These are phyloP conservation scores for Eremobia ochroleuca DNA, from an alignment of 2,888 invertebrate genomes.

Conservation along the genomic window DNA sequence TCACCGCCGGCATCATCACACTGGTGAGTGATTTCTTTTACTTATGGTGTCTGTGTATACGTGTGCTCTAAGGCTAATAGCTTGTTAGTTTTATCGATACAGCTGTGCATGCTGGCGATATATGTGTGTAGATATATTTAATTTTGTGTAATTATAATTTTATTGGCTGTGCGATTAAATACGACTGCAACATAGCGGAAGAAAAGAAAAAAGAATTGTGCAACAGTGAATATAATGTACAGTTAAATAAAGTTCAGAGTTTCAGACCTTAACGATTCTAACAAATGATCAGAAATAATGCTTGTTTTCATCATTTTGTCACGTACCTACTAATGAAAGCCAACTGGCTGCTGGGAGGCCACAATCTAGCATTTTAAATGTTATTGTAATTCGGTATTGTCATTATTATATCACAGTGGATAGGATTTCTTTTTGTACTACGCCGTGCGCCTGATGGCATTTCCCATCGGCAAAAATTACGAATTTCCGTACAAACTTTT, in stretches of 20 bases:
- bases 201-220: neutral
- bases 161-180: constrained; percentile 33
- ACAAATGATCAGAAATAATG: neutral
- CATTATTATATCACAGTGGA: neutral
- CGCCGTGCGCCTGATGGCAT: neutral
- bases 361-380: neutral
- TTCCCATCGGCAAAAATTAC: neutral
- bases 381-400: neutral
- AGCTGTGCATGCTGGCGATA: constrained; percentile 33
- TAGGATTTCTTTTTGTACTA: neutral
- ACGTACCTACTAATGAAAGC: neutral
- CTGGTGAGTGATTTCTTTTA: constrained; percentile 70
- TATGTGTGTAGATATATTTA: neutral
- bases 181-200: neutral
- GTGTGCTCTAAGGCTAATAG: neutral
- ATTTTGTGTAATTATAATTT: neutral
- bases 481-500: neutral
- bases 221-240: neutral
- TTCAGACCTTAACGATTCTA: neutral
- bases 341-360: neutral
- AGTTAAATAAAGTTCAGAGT: neutral
- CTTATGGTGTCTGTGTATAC: constrained; percentile 1
- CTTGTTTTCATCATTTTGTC: neutral
- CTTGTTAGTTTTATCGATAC: neutral
- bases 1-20: constrained; percentile 73